A percentile compares a stretch with the other conserved stretches of the same genome.
phyloP scores from a whole-genome alignment of 2,797 vertebrate species.

The Setipinna tenuifilis region DNA sequence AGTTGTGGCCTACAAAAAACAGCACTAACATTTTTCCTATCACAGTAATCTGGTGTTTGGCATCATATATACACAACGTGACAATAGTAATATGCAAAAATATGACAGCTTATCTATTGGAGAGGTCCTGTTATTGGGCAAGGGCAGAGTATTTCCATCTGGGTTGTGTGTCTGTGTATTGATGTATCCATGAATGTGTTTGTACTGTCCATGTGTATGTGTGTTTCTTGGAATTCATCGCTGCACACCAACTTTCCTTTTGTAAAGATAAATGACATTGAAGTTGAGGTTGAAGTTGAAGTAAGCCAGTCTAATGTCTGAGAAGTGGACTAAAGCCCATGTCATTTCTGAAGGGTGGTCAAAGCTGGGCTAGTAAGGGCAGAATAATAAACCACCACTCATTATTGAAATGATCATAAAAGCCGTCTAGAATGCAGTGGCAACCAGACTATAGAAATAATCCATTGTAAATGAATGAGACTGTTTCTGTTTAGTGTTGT shows the following conservation, averaged over 20 bases:
- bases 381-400: background rate
- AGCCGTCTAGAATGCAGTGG: background rate
- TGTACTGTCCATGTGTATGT: too few relatives aligned
- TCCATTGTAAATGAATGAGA: constrained; percentile 9
- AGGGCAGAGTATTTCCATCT: background rate
- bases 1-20: background rate
- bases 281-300: too few relatives aligned
- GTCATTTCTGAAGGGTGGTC: background rate
- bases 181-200: too few relatives aligned
- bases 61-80: background rate
- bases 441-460: background rate
- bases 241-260: too few relatives aligned
- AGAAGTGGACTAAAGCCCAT: too few relatives aligned
- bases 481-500: too few relatives aligned
- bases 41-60: background rate
- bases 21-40: background rate
- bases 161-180: too few relatives aligned
- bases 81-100: too few relatives aligned
- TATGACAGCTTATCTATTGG: background rate
- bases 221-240: too few relatives aligned
- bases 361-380: background rate
- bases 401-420: background rate
- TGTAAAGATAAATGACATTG: too few relatives aligned
- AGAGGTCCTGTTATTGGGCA: background rate
- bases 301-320: too few relatives aligned